These are phyloP conservation scores for Xestia c-nigrum DNA, from an alignment of 2,888 invertebrate genomes.

Conservation along the genomic window DNA sequence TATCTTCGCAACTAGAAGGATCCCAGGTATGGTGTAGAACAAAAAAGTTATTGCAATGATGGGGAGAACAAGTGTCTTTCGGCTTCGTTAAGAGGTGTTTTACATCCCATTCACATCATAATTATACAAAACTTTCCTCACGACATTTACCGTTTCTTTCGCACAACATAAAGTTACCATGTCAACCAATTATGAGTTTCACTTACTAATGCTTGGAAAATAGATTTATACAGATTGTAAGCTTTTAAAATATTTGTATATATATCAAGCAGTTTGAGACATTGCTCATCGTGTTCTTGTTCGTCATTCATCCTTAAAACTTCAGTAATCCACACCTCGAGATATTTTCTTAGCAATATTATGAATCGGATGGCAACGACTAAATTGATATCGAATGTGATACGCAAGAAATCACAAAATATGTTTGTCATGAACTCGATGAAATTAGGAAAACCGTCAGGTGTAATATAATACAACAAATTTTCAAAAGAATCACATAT, in stretches of 20 bases:
- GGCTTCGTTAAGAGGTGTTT: too few species aligned
- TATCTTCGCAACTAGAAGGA: too few species aligned
- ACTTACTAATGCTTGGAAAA: conserved; percentile 55
- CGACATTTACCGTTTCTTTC: not conserved
- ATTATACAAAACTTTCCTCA: not conserved
- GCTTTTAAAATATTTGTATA: conserved; percentile 42
- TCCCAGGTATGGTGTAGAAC: too few species aligned
- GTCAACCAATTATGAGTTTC: not conserved
- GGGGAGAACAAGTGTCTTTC: too few species aligned
- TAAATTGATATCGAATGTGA: conserved; percentile 37
- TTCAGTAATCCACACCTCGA: conserved; percentile 23
- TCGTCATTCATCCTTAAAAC: not conserved
- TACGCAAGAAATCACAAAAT: not conserved
- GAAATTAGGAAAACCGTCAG: not conserved
- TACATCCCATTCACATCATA: not conserved
- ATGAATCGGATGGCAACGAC: conserved; percentile 33
- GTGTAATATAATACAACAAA: not conserved
- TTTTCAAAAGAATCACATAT: not conserved
- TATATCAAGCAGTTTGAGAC: conserved; percentile 13
- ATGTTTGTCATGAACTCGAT: not conserved
- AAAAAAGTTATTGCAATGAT: too few species aligned
- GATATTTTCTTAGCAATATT: conserved; percentile 32
- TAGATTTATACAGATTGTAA: conserved; percentile 35
- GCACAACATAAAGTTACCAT: not conserved
- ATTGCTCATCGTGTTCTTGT: conserved; percentile 6